Evolutionary conservation across 2,113 vertebrate genomes (phyloP).

Genomic region (Alexandromys fortis): DNA sequence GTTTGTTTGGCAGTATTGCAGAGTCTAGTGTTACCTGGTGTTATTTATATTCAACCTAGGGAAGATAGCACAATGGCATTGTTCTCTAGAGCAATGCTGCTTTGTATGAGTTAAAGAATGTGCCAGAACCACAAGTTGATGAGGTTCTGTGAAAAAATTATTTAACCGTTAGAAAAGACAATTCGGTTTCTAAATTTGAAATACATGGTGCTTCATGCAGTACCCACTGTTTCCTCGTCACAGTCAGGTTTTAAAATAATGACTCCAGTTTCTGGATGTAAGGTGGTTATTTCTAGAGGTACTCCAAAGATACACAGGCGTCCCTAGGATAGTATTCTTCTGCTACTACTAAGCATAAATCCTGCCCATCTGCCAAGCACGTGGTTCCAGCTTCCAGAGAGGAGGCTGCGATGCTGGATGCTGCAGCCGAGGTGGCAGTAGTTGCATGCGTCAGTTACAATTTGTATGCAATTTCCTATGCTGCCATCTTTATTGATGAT

Average conservation of each 20-base stretch:
- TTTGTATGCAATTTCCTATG: constrained; percentile 57
- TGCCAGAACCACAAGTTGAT: constrained; percentile 44
- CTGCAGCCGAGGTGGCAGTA: constrained; percentile 28
- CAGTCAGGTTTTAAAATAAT: constrained; percentile 3
- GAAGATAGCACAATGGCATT: not conserved
- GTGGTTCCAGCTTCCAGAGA: not conserved
- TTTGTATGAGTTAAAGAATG: constrained; percentile 29
- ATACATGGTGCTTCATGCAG: not conserved
- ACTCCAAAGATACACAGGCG: constrained; percentile 29
- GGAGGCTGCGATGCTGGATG: not conserved
- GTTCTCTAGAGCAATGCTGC: constrained; percentile 17
- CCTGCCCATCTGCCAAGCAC: constrained; percentile 1
- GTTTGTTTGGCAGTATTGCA: not conserved
- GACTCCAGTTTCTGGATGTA: constrained; percentile 18
- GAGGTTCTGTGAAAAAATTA: constrained; percentile 29
- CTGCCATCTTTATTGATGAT: constrained; percentile 59
- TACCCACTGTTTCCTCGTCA: not conserved
- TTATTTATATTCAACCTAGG: constrained; percentile 45
- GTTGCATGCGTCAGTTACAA: constrained; percentile 46
- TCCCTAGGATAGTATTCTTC: constrained; percentile 8
- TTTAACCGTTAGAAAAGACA: constrained; percentile 44
- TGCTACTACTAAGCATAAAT: constrained; percentile 42
- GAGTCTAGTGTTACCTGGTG: not conserved
- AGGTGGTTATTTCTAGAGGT: constrained; percentile 52
- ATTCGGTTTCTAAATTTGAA: constrained; percentile 44